Evolutionary conservation across 2,888 invertebrate species (phyloP).

Genomic region (Rotaria sp.): DNA sequence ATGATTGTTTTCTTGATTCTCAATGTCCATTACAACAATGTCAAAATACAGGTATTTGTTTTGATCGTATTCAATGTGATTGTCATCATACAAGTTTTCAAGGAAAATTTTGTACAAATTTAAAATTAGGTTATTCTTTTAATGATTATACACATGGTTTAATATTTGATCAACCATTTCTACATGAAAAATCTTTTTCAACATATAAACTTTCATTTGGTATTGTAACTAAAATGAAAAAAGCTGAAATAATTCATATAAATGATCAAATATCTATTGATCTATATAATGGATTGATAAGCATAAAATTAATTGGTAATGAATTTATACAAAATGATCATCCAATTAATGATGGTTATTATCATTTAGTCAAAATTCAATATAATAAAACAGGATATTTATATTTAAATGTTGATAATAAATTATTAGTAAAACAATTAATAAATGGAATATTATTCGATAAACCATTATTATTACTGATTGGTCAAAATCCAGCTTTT

Average conservation of each 20-base stretch:
- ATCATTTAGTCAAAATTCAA: not conserved
- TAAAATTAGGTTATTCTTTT: not conserved
- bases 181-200: not conserved
- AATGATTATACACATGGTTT: not conserved
- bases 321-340: not conserved
- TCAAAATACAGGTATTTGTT: not conserved
- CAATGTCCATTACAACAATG: not conserved
- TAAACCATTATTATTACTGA: not conserved
- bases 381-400: not conserved
- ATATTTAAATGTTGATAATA: not conserved
- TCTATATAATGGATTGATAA: not conserved
- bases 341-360: not conserved
- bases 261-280: not conserved
- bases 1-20: not conserved
- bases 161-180: not conserved
- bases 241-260: not conserved
- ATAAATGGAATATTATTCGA: not conserved
- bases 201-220: not conserved
- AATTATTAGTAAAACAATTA: not conserved
- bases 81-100: conserved; percentile 26
- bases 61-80: not conserved
- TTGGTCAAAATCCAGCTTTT: conserved; percentile 8
- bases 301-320: not conserved
- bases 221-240: not conserved
- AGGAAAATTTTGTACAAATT: not conserved